Percentiles rank a stretch among this genome's conserved stretches.
Conservation (phyloP, 2,113 vertebrate genomes). For the Psilopogon haemacephalus region DNA sequence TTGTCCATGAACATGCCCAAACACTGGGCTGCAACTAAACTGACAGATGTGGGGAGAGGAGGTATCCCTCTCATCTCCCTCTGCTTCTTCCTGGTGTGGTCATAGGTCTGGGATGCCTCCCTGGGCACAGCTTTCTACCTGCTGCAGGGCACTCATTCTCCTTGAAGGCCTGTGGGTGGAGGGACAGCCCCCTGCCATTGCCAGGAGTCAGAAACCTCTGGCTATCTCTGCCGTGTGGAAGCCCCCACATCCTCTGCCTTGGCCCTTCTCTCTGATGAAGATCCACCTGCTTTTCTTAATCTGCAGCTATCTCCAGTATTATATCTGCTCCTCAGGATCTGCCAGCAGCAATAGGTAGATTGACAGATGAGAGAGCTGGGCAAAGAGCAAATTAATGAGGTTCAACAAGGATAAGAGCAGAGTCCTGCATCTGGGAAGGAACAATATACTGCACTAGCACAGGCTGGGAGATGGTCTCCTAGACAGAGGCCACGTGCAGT, state of each 20-base stretch:
- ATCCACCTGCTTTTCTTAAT: background rate
- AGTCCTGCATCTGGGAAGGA: no score
- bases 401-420: no score
- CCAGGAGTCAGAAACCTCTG: background rate
- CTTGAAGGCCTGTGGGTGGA: background rate
- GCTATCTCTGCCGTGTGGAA: no score
- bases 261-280: rapidly evolving
- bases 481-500: no score
- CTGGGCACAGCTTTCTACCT: rapidly evolving
- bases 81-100: background rate
- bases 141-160: rapidly evolving
- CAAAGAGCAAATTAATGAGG: no score
- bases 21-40: rapidly evolving
- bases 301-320: background rate
- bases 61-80: rapidly evolving
- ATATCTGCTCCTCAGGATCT: background rate
- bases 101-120: rapidly evolving
- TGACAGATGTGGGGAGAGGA: background rate
- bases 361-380: background rate
- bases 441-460: no score
- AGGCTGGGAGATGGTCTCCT: no score
- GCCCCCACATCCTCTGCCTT: rapidly evolving
- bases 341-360: background rate
- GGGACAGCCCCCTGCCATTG: background rate
- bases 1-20: background rate